Base-by-base conservation (phyloP, 2,888 invertebrate species). In the Meteorus cinctellus region DNA sequence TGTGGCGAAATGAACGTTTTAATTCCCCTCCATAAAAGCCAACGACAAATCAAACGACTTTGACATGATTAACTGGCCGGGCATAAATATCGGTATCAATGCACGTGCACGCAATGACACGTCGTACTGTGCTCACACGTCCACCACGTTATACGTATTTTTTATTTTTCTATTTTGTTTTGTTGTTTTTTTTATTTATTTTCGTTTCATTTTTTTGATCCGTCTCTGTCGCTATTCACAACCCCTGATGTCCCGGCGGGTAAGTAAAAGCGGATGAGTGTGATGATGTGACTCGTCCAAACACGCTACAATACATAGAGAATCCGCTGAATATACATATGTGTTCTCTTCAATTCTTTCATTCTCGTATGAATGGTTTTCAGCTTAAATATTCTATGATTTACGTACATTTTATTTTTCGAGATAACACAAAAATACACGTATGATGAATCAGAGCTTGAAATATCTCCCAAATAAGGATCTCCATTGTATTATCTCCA, bases 21-120 rank as follows among this genome's bases (percentile, higher is more conserved):
- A 88, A 89, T 89, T 89, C 87, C 87, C 88, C 88, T 86, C 86
- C 87, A 88, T 88, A 88, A 88, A 88, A 88, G 88, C 88, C 87
- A 86, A 87, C 88, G 88, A 89, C 89, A 89, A 89, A 89, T 89
- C 88, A 89, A 88, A 88, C 86, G 84, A 86, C 85, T 86, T 84
- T 86, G 89, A 89, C 89, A 87, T 89, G 89, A 89, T 89, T 88
- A 89, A 89, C 87, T 88, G 89, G 85, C 55, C 84, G 84, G 82
- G 84, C 87, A 87, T 88, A 88, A 89, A 89, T 89, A 89, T 89
- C 86, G 87, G 85, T 88, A 89, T 89, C 89, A 88, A 89, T 89
- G 86, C 86, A 85, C 86, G 86, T 86, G 85, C 85, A 85, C 84
- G 85, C 87, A 87, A 86, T 87, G 87, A 87, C 86, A 84, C 85